phyloP scores from a whole-genome alignment of 2,888 invertebrate species.

The Yponomeuta plumbellus region DNA sequence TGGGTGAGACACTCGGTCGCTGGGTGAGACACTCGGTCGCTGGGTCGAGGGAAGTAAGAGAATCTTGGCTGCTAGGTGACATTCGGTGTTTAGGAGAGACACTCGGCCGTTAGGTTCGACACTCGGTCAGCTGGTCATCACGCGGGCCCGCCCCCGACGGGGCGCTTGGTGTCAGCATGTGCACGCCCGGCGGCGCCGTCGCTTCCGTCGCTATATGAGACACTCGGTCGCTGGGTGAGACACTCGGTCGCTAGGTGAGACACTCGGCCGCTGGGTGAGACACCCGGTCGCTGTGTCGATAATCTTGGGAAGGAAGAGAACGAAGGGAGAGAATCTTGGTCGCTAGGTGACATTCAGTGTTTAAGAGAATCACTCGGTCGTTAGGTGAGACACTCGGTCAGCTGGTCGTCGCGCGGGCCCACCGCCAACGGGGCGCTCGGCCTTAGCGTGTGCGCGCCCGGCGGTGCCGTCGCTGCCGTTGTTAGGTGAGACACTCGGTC shows the following conservation, averaged over 20 bases:
- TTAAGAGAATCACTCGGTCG: too few relatives aligned
- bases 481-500: constrained; percentile 72
- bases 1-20: not conserved
- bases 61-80: too few relatives aligned
- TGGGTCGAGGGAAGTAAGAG: too few relatives aligned
- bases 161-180: constrained; percentile 89
- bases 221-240: not conserved
- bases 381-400: too few relatives aligned
- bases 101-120: too few relatives aligned
- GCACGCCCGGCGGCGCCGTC: constrained; percentile 96
- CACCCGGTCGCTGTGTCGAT: too few relatives aligned
- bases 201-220: constrained; percentile 88
- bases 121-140: constrained; percentile 60
- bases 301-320: too few relatives aligned
- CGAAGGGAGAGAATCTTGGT: too few relatives aligned
- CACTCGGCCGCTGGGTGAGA: not conserved
- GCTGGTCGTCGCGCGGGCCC: constrained; percentile 93
- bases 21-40: too few relatives aligned
- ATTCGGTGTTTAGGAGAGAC: too few relatives aligned
- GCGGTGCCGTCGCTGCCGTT: constrained; percentile 95
- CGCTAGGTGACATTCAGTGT: too few relatives aligned
- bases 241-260: not conserved
- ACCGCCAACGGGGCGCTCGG: constrained; percentile 93
- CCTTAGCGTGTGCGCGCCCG: constrained; percentile 93
- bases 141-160: constrained; percentile 93